Evolutionary conservation across 2,113 vertebrate genomes (phyloP).

Genomic region (Elgaria multicarinata): DNA sequence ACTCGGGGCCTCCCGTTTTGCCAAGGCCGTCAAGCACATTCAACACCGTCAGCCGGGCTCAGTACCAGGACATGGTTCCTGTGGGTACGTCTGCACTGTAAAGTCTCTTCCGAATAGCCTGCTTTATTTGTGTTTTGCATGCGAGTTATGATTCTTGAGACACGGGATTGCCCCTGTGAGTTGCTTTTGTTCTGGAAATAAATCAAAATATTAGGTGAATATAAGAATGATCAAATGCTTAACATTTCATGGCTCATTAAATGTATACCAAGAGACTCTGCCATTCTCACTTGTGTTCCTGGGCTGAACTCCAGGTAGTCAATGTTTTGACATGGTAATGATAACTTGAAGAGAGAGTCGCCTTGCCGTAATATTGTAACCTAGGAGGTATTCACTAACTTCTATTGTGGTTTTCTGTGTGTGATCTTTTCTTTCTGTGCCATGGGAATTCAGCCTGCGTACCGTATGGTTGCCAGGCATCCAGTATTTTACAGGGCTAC

Average conservation of each 20-base stretch:
- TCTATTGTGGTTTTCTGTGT: not conserved
- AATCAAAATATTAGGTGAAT: not conserved
- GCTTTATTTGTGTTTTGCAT: not conserved
- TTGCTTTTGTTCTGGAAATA: not conserved
- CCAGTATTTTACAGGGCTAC: not conserved
- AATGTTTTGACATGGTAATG: not conserved
- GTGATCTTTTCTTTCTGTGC: not conserved
- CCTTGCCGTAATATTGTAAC: not conserved
- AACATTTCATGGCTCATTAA: not conserved
- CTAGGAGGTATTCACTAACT: not conserved
- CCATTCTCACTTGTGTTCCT: too few relatives aligned
- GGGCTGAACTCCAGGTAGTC: too few relatives aligned
- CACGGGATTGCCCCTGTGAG: not conserved
- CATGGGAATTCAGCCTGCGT: not conserved
- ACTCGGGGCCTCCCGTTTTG: constrained; percentile 85
- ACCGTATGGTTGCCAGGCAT: not conserved
- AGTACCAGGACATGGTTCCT: constrained; percentile 95
- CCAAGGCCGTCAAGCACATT: constrained; percentile 94
- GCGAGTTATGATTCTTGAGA: not conserved
- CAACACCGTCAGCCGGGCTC: constrained; percentile 90
- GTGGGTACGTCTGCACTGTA: constrained; percentile 84
- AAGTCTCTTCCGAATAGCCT: not conserved
- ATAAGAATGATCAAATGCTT: not conserved
- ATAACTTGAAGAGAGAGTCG: not conserved
- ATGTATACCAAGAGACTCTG: not conserved